Evolutionary conservation across 1,140 invertebrate genomes (phyloP).

Genomic region (Andricus grossulariae): DNA sequence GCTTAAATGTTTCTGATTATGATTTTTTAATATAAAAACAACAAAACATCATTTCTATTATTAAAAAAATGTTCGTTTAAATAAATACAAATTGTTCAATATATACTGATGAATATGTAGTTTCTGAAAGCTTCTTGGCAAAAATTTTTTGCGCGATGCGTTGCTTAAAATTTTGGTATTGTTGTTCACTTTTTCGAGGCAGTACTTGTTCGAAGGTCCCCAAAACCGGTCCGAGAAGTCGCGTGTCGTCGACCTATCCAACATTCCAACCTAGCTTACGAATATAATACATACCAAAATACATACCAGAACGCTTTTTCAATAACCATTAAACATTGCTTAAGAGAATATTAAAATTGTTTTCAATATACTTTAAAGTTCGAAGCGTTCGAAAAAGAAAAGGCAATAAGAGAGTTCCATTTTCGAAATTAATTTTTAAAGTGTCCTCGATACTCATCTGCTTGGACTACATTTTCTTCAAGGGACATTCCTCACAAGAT

Average conservation of each 20-base stretch:
- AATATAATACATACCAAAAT: not conserved
- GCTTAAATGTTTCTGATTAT: too few relatives aligned
- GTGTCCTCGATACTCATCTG: not conserved
- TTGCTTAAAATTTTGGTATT: constrained; percentile 33
- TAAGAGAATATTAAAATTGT: not conserved
- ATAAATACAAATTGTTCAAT: too few relatives aligned
- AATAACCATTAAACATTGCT: not conserved
- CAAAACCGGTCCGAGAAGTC: constrained; percentile 54
- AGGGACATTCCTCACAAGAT: constrained; percentile 14
- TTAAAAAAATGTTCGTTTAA: too few relatives aligned
- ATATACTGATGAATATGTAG: not conserved
- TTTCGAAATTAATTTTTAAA: not conserved
- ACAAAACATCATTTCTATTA: too few relatives aligned
- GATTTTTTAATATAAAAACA: too few relatives aligned
- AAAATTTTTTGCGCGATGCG: not conserved
- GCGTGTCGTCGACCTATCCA: constrained; percentile 53
- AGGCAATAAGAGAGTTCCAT: not conserved
- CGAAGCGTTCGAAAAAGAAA: not conserved
- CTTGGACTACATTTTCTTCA: constrained; percentile 12
- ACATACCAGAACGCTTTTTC: not conserved
- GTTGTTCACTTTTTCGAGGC: constrained; percentile 47
- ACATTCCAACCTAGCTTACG: constrained; percentile 21
- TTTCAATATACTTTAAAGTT: not conserved
- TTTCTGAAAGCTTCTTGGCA: not conserved
- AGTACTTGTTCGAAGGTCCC: constrained; percentile 53